Base-by-base conservation (phyloP, 2,113 vertebrate genomes). In the Cyanistes caeruleus region DNA sequence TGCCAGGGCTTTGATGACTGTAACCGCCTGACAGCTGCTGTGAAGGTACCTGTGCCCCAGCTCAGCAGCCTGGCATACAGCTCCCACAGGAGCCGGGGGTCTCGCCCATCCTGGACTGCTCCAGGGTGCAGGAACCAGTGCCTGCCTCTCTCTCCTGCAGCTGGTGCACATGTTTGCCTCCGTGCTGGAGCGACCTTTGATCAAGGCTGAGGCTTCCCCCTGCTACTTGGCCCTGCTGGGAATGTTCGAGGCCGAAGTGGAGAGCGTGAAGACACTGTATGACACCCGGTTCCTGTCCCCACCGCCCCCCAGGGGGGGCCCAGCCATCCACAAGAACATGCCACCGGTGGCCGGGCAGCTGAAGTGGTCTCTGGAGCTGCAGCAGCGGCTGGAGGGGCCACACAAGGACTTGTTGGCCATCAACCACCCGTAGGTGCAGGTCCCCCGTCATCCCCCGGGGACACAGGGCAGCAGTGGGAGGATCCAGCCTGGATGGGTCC, bases 331-430 rank as follows among this genome's bases (percentile, higher is more conserved):
- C 81, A 98, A 91, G 49, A 98, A 98, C 93, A 93, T 98, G 98
- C 96, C 98, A 0, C 96, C 93, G 0, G 96, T 98, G 83, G 98
- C 98, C 0, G 95, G 98, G 49, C 97, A 97, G 92, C 96, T 98
- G 60, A 93, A 97, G 46, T 98, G 98, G 98, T 95, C 98, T 49
- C 97, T 98, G 92, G 98, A 98, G 96, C 83, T 99, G 58, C 97
- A 98, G 95, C 97, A 97, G 93, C 93, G 98, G 63, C 97, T 99
- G 53, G 94, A 98, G 92, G 84, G 27, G 5, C 89, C 87, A 6
- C 93, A 80, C 97, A 81, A 39, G 64, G 90, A 97, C 55, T 23
- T 98, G 52, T 67, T 93, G 15, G 60, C 94, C 90, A 95, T 98
- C 1, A 15, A 85, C 5, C 98, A 98, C 73, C 97, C 96, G 98